Evolutionary conservation across 1,140 invertebrate genomes (phyloP).

Genomic region (Asobara japonica): DNA sequence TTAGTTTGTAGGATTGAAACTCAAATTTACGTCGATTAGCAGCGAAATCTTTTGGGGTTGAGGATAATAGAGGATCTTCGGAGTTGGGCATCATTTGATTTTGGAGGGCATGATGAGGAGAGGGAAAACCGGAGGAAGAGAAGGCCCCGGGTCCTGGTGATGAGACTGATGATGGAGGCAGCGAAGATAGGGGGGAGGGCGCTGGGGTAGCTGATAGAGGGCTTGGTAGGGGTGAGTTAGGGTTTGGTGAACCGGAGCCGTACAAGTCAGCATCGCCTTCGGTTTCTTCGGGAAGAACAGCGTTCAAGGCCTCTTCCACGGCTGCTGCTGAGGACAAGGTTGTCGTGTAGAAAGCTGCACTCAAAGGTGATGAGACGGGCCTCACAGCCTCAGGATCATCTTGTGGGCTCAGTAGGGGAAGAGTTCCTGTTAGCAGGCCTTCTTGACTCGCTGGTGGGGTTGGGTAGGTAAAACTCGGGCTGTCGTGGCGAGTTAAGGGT

Average conservation of each 20-base stretch:
- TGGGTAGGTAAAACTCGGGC: constrained; percentile 80
- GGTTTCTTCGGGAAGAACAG: constrained; percentile 81
- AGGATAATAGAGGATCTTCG: constrained; percentile 83
- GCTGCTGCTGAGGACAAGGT: constrained; percentile 85
- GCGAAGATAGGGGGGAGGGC: constrained; percentile 69
- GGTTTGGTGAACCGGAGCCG: constrained; percentile 65
- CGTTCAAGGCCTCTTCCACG: constrained; percentile 82
- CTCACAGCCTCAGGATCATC: constrained; percentile 68
- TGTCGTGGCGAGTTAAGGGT: constrained; percentile 71
- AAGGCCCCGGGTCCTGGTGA: constrained; percentile 67
- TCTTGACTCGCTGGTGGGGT: constrained; percentile 86
- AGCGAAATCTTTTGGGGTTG: constrained; percentile 81
- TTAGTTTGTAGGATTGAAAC: constrained; percentile 72
- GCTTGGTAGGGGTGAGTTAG: constrained; percentile 74
- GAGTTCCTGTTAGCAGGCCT: constrained; percentile 68
- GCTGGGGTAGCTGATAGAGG: constrained; percentile 71
- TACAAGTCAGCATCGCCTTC: constrained; percentile 72
- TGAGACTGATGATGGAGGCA: constrained; percentile 68
- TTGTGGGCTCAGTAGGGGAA: constrained; percentile 68
- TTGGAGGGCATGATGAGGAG: constrained; percentile 70
- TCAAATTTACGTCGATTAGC: constrained; percentile 71
- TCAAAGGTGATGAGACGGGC: constrained; percentile 76
- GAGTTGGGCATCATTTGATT: constrained; percentile 86
- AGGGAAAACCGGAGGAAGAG: constrained; percentile 64
- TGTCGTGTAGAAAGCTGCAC: constrained; percentile 85